phyloP scores from a whole-genome alignment of 23 tunicate genomes.

The Aplidium turbinatum region DNA sequence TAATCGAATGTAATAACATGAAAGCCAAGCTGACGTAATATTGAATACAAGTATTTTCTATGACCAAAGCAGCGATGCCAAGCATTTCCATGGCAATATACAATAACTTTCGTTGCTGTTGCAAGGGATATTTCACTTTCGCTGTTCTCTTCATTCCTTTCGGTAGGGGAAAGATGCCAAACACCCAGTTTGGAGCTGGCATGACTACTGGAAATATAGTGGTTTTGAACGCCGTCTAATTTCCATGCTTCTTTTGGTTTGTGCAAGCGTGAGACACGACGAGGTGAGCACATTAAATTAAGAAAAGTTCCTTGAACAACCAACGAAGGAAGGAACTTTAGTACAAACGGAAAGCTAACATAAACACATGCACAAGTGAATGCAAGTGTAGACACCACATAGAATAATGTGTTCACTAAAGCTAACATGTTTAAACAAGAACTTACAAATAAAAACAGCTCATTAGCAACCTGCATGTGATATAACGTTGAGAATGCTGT shows the following conservation, averaged over 20 bases:
- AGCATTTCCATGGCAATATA: constrained; percentile 89
- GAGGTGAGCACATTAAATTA: constrained; percentile 49
- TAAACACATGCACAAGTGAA: constrained; percentile 13
- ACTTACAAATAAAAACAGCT: too few relatives aligned
- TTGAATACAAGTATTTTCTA: constrained; percentile 31
- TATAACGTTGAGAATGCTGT: too few relatives aligned
- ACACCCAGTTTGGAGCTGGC: constrained; percentile 52
- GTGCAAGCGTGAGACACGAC: constrained; percentile 11
- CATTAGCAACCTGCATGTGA: too few relatives aligned
- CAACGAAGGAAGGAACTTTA: constrained; percentile 38
- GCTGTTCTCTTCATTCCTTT: constrained; percentile 6
- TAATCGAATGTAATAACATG: constrained; percentile 85
- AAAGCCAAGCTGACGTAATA: constrained; percentile 39
- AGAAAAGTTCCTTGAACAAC: constrained; percentile 51
- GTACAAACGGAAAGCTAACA: constrained; percentile 34
- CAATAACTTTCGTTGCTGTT: constrained; percentile 50
- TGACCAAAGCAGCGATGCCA: constrained; percentile 71
- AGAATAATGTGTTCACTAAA: too few relatives aligned
- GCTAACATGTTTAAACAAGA: too few relatives aligned
- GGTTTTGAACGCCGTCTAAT: constrained; percentile 28
- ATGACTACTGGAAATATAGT: constrained; percentile 11
- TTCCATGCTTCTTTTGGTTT: constrained; percentile 40
- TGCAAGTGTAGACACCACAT: too few relatives aligned
- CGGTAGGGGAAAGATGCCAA: constrained; percentile 79
- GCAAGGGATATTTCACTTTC: neutral